Conservation (phyloP, 2,797 vertebrate genomes). For the Tragelaphus eurycerus region DNA sequence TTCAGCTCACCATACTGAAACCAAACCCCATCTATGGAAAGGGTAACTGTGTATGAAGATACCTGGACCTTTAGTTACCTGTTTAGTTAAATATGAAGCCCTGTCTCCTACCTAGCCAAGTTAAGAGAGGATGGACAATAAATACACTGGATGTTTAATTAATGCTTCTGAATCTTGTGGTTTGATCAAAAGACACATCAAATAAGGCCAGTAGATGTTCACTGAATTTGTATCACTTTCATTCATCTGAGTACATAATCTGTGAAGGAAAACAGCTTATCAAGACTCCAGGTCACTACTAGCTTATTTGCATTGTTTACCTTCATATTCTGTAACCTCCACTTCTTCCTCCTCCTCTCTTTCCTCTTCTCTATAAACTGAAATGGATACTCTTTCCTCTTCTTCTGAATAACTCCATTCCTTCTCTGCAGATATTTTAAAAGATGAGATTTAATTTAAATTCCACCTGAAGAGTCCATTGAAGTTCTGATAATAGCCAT, state of each 20-base stretch:
- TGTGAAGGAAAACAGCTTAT: not conserved
- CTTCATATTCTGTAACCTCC: constrained; percentile 77
- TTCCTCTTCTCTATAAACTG: constrained; percentile 76
- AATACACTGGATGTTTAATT: not conserved
- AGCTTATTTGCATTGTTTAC: constrained; percentile 48
- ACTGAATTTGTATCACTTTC: not conserved
- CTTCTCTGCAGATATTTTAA: constrained; percentile 80
- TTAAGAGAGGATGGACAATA: not conserved
- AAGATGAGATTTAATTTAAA: constrained; percentile 73
- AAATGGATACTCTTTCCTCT: constrained; percentile 70
- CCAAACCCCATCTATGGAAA: not conserved
- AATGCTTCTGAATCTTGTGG: not conserved
- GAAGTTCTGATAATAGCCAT: not conserved
- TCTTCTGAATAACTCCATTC: constrained; percentile 82
- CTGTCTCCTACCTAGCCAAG: not conserved
- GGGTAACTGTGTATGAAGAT: not conserved
- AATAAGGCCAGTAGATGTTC: not conserved
- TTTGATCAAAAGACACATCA: not conserved
- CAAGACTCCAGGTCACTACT: not conserved
- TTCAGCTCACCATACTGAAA: not conserved
- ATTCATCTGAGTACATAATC: not conserved
- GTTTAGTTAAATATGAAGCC: not conserved
- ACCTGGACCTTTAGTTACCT: not conserved
- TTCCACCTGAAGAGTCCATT: not conserved
- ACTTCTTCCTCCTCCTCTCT: constrained; percentile 78